These are phyloP conservation scores for Trichoplax adhaerens DNA, from an alignment of 37 sponge, comb jelly and placozoan species.

Conservation along the genomic window DNA sequence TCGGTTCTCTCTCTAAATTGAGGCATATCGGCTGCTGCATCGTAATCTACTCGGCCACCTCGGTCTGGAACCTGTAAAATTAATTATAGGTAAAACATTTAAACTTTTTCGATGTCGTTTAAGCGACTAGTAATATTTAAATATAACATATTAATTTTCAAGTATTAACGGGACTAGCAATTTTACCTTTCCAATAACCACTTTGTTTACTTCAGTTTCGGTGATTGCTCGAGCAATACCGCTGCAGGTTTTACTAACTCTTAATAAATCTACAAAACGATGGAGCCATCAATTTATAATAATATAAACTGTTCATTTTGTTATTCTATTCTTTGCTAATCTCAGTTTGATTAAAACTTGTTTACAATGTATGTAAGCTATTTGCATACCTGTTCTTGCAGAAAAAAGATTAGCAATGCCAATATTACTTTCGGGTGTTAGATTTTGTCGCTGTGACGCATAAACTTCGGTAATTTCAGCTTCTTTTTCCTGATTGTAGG, in stretches of 20 bases:
- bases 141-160: constrained; percentile 4
- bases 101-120: background rate
- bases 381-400: constrained; percentile 19
- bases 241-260: constrained; percentile 33
- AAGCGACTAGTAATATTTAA: background rate
- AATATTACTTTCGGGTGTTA: constrained; percentile 15
- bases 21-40: constrained; percentile 87
- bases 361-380: too few relatives aligned
- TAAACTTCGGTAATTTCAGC: constrained; percentile 16
- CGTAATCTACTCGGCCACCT: constrained; percentile 84
- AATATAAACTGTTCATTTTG: too few relatives aligned
- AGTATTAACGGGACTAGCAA: background rate
- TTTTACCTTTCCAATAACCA: constrained; percentile 52
- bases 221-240: constrained; percentile 20
- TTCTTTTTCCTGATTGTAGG: constrained; percentile 28
- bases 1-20: constrained; percentile 50
- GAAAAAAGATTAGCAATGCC: constrained; percentile 43
- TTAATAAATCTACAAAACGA: constrained; percentile 21
- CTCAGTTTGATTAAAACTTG: too few relatives aligned
- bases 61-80: constrained; percentile 48
- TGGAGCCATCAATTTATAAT: background rate
- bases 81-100: background rate
- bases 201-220: constrained; percentile 45
- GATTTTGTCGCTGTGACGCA: constrained; percentile 9
- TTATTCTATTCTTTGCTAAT: too few relatives aligned